These are phyloP conservation scores for Limnephilus auricula DNA, from an alignment of 2,888 invertebrate species.

Conservation along the genomic window DNA sequence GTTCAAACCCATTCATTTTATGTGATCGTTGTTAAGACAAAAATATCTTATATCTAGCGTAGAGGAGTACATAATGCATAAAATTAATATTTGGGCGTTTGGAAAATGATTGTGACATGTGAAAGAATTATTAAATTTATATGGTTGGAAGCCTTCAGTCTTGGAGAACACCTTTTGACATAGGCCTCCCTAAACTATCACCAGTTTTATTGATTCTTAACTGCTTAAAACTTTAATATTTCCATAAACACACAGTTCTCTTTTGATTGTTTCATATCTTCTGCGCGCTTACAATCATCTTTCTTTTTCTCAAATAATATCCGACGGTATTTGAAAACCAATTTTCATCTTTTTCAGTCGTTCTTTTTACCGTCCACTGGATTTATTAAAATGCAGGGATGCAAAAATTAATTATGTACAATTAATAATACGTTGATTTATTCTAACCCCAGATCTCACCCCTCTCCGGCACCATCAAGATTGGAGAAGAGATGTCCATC, in stretches of 20 bases:
- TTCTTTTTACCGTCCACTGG: not conserved
- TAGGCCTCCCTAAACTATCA: not conserved
- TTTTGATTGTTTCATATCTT: not conserved
- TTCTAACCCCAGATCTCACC: constrained; percentile 76
- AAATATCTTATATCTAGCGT: not conserved
- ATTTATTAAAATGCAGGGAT: too few species aligned
- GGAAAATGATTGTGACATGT: too few species aligned
- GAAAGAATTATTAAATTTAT: too few species aligned
- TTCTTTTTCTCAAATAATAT: not conserved
- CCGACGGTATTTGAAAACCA: not conserved
- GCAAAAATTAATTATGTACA: not conserved
- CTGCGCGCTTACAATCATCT: not conserved
- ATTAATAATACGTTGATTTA: not conserved
- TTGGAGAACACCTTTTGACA: too few species aligned
- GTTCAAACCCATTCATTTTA: not conserved
- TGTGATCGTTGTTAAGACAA: not conserved
- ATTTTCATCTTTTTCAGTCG: not conserved
- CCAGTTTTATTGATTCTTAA: not conserved
- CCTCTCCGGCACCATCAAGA: constrained; percentile 80
- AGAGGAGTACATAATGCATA: too few species aligned
- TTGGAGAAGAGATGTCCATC: constrained; percentile 84
- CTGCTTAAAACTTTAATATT: not conserved
- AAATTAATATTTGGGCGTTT: not conserved
- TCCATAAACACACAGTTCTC: not conserved
- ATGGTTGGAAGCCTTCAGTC: too few species aligned